These are phyloP conservation scores for Plectropomus leopardus DNA, from an alignment of 2,113 vertebrate genomes.

Conservation along the genomic window DNA sequence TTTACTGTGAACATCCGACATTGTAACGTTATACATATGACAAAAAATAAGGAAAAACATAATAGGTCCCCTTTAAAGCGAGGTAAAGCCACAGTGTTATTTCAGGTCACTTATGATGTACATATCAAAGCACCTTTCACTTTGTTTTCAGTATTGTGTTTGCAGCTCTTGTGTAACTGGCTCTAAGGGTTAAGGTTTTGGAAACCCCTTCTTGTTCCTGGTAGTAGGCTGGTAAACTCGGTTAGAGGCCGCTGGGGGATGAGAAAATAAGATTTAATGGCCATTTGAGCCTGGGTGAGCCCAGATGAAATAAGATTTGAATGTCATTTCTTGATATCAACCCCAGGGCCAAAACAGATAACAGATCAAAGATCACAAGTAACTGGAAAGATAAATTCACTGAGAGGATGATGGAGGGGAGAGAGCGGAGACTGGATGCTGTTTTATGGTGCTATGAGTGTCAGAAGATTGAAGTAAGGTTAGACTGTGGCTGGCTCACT, in stretches of 20 bases:
- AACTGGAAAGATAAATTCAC: conserved; percentile 50
- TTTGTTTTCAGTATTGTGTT: conserved; percentile 6
- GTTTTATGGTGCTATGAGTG: not conserved
- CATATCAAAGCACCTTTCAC: not conserved
- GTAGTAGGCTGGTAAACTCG: conserved; percentile 56
- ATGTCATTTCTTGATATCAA: conserved; percentile 67
- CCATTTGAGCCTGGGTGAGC: conserved; percentile 52
- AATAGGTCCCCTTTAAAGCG: not conserved
- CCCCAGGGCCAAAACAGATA: conserved; percentile 56
- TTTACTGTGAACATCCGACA: no score
- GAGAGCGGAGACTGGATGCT: not conserved
- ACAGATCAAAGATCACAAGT: conserved; percentile 52
- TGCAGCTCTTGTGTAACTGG: conserved; percentile 19
- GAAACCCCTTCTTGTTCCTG: conserved; percentile 62
- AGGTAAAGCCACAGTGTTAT: not conserved
- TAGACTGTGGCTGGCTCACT: not conserved
- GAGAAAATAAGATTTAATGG: conserved; percentile 66
- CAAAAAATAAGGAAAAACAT: not conserved
- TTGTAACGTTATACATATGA: no score
- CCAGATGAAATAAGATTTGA: conserved; percentile 69
- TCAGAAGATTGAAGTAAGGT: not conserved
- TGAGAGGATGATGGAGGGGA: conserved; percentile 33
- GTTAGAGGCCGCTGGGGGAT: conserved; percentile 55
- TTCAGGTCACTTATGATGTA: not conserved
- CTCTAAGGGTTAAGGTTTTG: conserved; percentile 41